Base-by-base conservation (phyloP, 2,113 vertebrate genomes). In the Gyps fulvus region DNA sequence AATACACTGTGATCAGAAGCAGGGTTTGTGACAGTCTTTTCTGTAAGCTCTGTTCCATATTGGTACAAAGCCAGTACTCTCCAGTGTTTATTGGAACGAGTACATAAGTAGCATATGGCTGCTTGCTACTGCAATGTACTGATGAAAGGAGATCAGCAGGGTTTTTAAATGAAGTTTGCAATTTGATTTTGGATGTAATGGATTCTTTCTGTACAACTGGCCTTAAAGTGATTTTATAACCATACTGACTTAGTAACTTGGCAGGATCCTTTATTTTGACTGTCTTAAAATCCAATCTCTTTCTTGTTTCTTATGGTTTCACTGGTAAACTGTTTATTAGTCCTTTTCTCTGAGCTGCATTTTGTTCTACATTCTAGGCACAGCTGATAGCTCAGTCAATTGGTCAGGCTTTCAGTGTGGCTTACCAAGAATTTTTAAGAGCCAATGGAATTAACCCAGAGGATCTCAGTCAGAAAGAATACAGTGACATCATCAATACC, bases 321-420 rank as follows among this genome's bases (percentile, higher is more conserved):
- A n/a, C n/a, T 27, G 32, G 31, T 73, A 65, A 71, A 74, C 11
- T 59, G 43, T 43, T 74, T 7, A 32, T 25, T 38, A 40, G n/a
- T 54, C 25, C 50, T 54, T 92, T 92, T 27, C 66, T 87, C 83
- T 95, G 78, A 86, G 42, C 67, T 77, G 11, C 34, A 36, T 17
- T 69, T 82, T 84, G 23, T 93, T 88, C 63, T 61, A 8, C 16
- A 16, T 92, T 74, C 12, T 92, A 99, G 99, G 99, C 99, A 19
- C 99, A 99, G 97, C 99, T 99, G 67, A 99, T 99, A 52, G 99
- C 99, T 82, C 99, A 99, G 98, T 99, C 99, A 61, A 99, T 99
- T 3, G 99, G 99, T 36, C 99, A 99, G 98, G 99, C 99, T 15
- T 99, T 99, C 98, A 99, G 99, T 2, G 99, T 99, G 74, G 99